These are phyloP conservation scores for Psephotus haematonotus DNA, from an alignment of 2,113 vertebrate genomes.

Conservation along the genomic window DNA sequence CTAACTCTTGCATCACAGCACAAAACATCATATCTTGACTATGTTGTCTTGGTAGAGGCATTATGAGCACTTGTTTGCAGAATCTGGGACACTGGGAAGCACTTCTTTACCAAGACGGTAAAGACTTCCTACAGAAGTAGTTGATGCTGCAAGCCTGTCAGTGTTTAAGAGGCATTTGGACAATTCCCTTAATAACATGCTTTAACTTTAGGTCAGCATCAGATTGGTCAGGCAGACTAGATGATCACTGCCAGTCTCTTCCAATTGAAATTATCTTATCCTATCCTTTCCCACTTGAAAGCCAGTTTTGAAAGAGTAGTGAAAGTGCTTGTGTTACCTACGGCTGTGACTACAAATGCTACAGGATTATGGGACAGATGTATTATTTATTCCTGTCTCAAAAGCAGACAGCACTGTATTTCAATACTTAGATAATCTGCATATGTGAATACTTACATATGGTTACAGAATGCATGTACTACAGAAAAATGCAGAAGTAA, in stretches of 20 bases:
- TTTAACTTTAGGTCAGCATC: neutral
- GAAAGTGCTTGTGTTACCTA: neutral
- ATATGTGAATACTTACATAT: neutral
- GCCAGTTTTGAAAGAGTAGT: neutral
- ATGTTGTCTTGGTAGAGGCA: neutral
- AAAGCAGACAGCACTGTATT: neutral
- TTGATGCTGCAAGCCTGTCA: neutral
- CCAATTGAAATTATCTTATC: neutral
- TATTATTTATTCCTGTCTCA: neutral
- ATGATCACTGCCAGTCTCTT: neutral
- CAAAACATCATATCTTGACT: neutral
- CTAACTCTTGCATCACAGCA: neutral
- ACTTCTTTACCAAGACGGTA: neutral
- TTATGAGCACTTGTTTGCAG: neutral
- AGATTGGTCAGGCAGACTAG: neutral
- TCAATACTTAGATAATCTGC: neutral
- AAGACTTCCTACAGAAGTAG: neutral
- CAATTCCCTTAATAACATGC: neutral
- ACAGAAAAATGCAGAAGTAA: neutral
- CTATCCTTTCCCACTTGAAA: neutral
- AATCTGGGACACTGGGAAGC: neutral
- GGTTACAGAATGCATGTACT: neutral
- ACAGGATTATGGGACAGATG: neutral
- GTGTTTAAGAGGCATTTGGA: neutral
- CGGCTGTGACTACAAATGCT: neutral